Percentiles rank a stretch among this genome's conserved stretches.
Conservation (phyloP, 2,113 vertebrate genomes). For the Lagopus muta region DNA sequence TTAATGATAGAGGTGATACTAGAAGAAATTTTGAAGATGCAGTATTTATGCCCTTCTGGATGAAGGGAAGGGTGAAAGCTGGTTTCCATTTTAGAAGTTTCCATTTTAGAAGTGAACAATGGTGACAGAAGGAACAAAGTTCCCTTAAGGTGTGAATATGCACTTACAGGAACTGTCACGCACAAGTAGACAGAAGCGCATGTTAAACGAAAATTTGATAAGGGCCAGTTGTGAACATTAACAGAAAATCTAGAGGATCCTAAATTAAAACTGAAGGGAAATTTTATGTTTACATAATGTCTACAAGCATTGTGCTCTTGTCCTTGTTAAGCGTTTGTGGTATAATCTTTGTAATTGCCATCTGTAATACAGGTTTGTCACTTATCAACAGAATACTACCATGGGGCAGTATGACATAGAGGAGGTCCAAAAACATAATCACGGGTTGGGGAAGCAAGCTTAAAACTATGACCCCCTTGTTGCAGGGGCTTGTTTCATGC, state of each 20-base stretch:
- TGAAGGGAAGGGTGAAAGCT: background rate
- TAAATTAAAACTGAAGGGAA: background rate
- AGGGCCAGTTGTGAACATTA: background rate
- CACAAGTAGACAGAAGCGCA: background rate
- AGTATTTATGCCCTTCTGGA: background rate
- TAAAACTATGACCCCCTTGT: background rate
- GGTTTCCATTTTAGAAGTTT: background rate
- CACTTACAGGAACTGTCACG: background rate
- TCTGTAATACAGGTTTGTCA: rapidly evolving
- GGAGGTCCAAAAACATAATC: background rate
- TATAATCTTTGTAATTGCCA: background rate
- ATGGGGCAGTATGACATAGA: too few relatives aligned
- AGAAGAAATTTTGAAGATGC: background rate
- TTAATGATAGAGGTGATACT: background rate
- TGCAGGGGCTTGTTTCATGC: background rate
- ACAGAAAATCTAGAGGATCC: background rate
- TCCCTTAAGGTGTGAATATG: background rate
- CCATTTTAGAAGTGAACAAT: background rate
- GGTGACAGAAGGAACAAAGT: background rate
- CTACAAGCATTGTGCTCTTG: background rate
- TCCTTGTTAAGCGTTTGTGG: background rate
- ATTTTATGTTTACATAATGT: background rate
- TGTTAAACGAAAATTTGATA: background rate
- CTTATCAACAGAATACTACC: background rate
- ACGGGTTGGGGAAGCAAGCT: background rate